These are phyloP conservation scores for Semotilus atromaculatus DNA, from an alignment of 2,797 vertebrate species.

Conservation along the genomic window DNA sequence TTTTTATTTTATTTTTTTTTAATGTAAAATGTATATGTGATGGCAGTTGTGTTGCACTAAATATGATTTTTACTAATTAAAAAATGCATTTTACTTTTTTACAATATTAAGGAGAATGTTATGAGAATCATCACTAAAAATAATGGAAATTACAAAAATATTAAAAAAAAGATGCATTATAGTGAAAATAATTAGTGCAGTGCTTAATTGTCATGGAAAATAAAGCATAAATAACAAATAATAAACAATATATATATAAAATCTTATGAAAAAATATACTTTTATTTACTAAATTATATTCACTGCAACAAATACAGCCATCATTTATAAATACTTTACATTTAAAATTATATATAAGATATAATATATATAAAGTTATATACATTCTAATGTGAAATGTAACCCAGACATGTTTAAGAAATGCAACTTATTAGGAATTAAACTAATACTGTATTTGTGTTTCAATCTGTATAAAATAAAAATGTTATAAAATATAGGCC, in stretches of 20 bases:
- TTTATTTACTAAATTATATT: no score
- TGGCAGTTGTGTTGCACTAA: neutral
- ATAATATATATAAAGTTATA: no score
- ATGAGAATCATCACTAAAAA: neutral
- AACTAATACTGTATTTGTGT: neutral
- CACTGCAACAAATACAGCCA: neutral
- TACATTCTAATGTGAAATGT: no score
- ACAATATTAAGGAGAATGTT: neutral
- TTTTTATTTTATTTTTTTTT: neutral
- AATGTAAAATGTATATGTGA: neutral
- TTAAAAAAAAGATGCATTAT: no score
- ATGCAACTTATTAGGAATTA: neutral
- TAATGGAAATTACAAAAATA: neutral
- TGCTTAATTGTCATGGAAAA: neutral
- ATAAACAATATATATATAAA: neutral
- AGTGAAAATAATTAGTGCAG: neutral
- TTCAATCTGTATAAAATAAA: fast-evolving
- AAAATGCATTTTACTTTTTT: neutral
- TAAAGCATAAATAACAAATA: neutral
- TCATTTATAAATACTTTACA: no score
- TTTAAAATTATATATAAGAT: no score
- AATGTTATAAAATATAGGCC: no score
- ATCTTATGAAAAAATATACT: neutral
- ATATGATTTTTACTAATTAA: neutral
- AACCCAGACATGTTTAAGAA: no score